A percentile compares a stretch with the other conserved stretches of the same genome.
phyloP scores from a whole-genome alignment of 92 coral and sea anemone genomes.

The Isaurus tuberculatus region DNA sequence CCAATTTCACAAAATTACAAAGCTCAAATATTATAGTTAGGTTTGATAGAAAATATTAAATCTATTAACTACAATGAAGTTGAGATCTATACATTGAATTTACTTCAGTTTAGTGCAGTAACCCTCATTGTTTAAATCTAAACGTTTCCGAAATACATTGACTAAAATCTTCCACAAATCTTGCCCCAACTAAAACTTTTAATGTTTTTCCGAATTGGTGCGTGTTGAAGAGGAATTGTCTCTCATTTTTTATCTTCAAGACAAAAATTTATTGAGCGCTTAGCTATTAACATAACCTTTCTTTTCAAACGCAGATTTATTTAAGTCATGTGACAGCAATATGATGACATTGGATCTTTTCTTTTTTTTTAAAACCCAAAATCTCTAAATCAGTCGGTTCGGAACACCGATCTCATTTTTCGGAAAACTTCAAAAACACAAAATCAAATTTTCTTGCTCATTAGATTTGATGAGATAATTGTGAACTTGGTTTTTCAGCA shows the following conservation, averaged over 20 bases:
- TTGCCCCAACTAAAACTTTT: neutral
- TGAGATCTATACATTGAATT: constrained; percentile 76
- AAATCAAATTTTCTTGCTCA: constrained; percentile 66
- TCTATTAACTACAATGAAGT: constrained; percentile 76
- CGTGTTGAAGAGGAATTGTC: neutral
- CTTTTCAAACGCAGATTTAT: neutral
- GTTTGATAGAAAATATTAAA: constrained; percentile 57
- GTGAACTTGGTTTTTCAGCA: constrained; percentile 62
- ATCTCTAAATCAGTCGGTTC: constrained; percentile 20
- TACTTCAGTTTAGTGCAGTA: constrained; percentile 73
- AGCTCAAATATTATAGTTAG: constrained; percentile 13
- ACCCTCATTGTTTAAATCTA: constrained; percentile 75
- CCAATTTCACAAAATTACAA: neutral
- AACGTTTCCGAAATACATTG: constrained; percentile 76
- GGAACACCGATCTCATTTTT: neutral
- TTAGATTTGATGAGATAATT: constrained; percentile 74
- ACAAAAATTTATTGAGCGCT: neutral
- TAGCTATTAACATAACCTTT: neutral
- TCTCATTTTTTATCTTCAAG: neutral
- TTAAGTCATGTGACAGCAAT: neutral
- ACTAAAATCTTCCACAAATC: constrained; percentile 38
- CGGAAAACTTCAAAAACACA: constrained; percentile 59
- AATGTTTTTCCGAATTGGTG: neutral
- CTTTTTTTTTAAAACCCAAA: constrained; percentile 1
- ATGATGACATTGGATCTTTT: constrained; percentile 1